Evolutionary conservation across 2,888 invertebrate genomes (phyloP), one percentile per base, ranked within the genome.

Genomic region (Acheta domesticus): DNA sequence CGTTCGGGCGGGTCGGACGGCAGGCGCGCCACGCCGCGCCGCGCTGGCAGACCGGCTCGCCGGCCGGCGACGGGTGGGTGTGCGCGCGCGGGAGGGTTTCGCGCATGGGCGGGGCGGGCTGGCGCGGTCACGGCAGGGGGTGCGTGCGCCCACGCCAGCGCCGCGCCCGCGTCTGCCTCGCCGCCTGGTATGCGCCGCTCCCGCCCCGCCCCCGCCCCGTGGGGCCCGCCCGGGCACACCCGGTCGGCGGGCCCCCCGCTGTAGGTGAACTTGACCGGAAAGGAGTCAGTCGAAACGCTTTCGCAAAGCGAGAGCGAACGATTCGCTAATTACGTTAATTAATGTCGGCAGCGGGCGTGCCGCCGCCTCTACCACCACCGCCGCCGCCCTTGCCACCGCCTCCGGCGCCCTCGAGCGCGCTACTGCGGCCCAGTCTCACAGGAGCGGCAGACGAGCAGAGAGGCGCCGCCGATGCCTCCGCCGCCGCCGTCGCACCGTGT

Each of bases 291-390:
- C 48, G n/a, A 48, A 23, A 20, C 76, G 77, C 79, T 77, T 62
- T 75, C 49, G 49, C 77, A 78, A 77, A 80, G 80, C 50, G 79
- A 76, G 78, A 75, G 21, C 78, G 79, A 77, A 62, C 77, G 74
- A 77, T 74, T 74, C 78, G 79, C 81, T 81, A 81, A 81, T 81
- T 81, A 77, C 81, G 79, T 81, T 81, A 81, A 81, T 81, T 81
- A 81, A 79, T 81, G 80, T 81, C 79, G 79, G 79, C 77, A 78
- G 80, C 73, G 21, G 75, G 80, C 80, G 76, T 79, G 78, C 75
- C 62, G 20, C 49, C 50, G 50, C 75, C 36, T 5, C 36, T 8
- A 36, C 36, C 8, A 36, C 36, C 8, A 36, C 36, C 36, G 8
- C 36, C 36, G 1, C 36, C 36, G 8, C 36, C 36, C 8, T 36